Percentiles rank a stretch among this genome's conserved stretches.
Evolutionary conservation across 2,888 invertebrate species (phyloP).

Genomic region (Himalopsyche japonica): DNA sequence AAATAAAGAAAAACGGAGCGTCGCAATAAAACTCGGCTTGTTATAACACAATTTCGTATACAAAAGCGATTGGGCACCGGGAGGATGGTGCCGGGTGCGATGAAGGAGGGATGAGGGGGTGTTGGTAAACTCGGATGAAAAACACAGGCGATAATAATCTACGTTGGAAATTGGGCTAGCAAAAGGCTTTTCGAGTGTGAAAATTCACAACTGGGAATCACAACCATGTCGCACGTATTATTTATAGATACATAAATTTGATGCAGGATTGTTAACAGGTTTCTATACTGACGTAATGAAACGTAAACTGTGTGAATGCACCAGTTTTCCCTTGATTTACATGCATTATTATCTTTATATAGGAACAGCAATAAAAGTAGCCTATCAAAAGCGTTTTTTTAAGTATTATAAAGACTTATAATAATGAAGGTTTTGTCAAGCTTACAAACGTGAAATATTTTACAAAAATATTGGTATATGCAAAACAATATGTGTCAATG

Average conservation of each 20-base stretch:
- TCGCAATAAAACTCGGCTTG: background rate
- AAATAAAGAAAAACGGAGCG: background rate
- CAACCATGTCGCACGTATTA: constrained; percentile 8
- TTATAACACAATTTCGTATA: background rate
- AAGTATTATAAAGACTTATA: too few relatives aligned
- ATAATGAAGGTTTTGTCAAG: too few relatives aligned
- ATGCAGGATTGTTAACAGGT: background rate
- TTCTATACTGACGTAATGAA: background rate
- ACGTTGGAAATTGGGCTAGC: constrained; percentile 26
- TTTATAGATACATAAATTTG: background rate
- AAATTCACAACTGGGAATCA: constrained; percentile 33
- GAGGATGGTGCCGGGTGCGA: background rate
- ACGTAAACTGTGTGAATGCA: too few relatives aligned
- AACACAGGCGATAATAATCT: constrained; percentile 38
- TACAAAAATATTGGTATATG: too few relatives aligned
- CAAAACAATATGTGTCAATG: too few relatives aligned
- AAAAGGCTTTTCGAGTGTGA: constrained; percentile 29
- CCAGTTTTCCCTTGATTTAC: too few relatives aligned
- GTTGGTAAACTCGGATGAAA: constrained; percentile 30
- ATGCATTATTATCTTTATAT: too few relatives aligned
- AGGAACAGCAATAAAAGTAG: too few relatives aligned
- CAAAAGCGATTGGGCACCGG: background rate
- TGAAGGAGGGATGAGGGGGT: too few relatives aligned
- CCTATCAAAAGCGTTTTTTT: too few relatives aligned
- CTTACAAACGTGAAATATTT: too few relatives aligned